Evolutionary conservation across 2,797 vertebrate genomes (phyloP).

Genomic region (Glyptemys insculpta): DNA sequence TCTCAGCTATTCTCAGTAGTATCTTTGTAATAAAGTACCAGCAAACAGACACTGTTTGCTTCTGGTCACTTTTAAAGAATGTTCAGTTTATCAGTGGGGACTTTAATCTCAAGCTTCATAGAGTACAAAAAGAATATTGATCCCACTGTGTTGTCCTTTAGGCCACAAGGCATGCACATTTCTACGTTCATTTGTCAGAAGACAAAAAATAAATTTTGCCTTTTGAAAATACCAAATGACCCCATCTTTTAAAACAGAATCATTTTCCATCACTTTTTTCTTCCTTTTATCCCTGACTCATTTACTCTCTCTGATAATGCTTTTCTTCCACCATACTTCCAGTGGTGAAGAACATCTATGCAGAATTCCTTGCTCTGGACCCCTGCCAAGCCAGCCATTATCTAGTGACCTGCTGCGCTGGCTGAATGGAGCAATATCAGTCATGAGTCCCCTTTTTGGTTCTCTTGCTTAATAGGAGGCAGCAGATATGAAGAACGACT

Average conservation of each 20-base stretch:
- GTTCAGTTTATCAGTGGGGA: conserved; percentile 86
- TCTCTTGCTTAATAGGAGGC: conserved; percentile 17
- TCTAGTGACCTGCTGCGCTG: conserved; percentile 51
- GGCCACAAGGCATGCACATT: conserved; percentile 79
- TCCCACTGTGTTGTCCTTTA: conserved; percentile 81
- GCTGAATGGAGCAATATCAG: conserved; percentile 58
- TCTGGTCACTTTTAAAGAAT: conserved; percentile 89
- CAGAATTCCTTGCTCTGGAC: conserved; percentile 57
- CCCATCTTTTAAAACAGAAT: conserved; percentile 73
- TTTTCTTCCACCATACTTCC: conserved; percentile 10
- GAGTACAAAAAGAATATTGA: conserved; percentile 86
- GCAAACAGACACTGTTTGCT: conserved; percentile 88
- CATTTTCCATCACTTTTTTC: conserved; percentile 56
- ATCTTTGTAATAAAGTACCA: conserved; percentile 88
- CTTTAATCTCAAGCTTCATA: conserved; percentile 88
- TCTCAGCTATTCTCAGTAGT: conserved; percentile 87
- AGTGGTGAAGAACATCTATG: conserved; percentile 55
- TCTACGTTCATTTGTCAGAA: conserved; percentile 81
- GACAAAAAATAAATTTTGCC: conserved; percentile 77
- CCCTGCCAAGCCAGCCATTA: conserved; percentile 53
- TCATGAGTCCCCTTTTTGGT: conserved; percentile 41
- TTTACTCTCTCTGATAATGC: conserved; percentile 43
- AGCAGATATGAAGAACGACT: conserved; percentile 48
- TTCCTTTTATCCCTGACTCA: conserved; percentile 56
- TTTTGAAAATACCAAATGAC: conserved; percentile 79